A percentile compares a stretch with the other conserved stretches of the same genome.
Conservation (phyloP, 2,113 vertebrate genomes). For the Balaeniceps rex region DNA sequence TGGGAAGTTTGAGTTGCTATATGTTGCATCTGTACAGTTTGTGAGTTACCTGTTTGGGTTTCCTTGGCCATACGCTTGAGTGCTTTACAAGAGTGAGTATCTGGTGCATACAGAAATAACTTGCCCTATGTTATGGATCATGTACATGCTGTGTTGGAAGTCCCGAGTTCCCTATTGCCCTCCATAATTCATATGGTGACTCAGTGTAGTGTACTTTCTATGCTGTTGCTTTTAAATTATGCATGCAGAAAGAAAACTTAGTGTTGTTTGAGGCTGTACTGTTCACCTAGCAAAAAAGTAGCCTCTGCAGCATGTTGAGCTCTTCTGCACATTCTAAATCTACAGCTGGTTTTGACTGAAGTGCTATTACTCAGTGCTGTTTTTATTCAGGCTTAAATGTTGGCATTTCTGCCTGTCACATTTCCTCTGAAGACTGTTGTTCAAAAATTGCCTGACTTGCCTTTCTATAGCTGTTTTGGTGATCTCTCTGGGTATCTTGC, state of each 20-base stretch:
- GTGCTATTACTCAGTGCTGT: neutral
- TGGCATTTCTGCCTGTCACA: neutral
- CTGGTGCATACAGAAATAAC: neutral
- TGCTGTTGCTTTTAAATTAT: constrained; percentile 62
- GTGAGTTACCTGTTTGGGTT: neutral
- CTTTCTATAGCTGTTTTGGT: neutral
- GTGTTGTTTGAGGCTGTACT: constrained; percentile 18
- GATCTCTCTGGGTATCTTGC: neutral
- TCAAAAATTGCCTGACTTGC: neutral
- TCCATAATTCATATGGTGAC: constrained; percentile 54
- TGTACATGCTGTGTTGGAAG: neutral
- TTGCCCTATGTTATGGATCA: neutral
- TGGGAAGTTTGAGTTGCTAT: neutral
- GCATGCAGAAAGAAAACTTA: constrained; percentile 16
- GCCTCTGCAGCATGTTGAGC: neutral
- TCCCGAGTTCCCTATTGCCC: neutral
- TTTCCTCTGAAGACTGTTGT: neutral
- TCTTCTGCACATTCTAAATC: neutral
- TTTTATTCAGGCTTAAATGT: neutral
- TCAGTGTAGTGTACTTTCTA: constrained; percentile 26
- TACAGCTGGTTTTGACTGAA: neutral
- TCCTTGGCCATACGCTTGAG: neutral
- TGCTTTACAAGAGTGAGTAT: neutral
- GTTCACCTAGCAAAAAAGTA: neutral
- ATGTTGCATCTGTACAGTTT: neutral